Evolutionary conservation across 2,797 vertebrate genomes (phyloP).

Genomic region (Macrochelys suwanniensis): DNA sequence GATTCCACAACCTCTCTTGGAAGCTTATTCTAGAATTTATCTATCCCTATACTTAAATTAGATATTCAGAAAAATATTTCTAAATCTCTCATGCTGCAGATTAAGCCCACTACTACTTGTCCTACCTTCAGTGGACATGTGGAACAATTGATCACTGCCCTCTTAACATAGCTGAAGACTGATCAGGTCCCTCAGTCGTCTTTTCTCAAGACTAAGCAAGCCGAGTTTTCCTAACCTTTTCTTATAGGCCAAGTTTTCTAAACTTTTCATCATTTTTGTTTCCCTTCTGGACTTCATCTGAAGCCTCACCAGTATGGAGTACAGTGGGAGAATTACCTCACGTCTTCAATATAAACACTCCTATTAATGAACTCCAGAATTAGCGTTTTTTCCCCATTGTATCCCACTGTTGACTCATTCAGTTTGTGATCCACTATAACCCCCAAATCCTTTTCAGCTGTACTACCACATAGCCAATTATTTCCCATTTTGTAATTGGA

Average conservation of each 20-base stretch:
- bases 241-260: not conserved
- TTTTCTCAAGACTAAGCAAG: not conserved
- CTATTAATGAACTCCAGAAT: not conserved
- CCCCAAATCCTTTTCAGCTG: not conserved
- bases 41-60: not conserved
- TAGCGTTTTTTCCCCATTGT: not conserved
- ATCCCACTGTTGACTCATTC: not conserved
- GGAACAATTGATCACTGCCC: not conserved
- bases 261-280: not conserved
- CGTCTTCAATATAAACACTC: not conserved
- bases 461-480: not conserved
- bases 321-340: not conserved
- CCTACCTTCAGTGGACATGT: not conserved
- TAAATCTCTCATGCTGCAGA: too few species aligned
- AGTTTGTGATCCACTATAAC: not conserved
- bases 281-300: not conserved
- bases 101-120: not conserved
- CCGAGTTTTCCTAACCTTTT: not conserved
- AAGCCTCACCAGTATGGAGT: not conserved
- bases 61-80: not conserved
- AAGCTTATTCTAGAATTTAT: not conserved
- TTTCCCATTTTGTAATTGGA: not conserved
- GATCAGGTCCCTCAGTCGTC: not conserved
- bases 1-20: too few species aligned
- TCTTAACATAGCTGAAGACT: not conserved